Evolutionary conservation across 2,113 vertebrate genomes (phyloP).

Genomic region (Gavia stellata): DNA sequence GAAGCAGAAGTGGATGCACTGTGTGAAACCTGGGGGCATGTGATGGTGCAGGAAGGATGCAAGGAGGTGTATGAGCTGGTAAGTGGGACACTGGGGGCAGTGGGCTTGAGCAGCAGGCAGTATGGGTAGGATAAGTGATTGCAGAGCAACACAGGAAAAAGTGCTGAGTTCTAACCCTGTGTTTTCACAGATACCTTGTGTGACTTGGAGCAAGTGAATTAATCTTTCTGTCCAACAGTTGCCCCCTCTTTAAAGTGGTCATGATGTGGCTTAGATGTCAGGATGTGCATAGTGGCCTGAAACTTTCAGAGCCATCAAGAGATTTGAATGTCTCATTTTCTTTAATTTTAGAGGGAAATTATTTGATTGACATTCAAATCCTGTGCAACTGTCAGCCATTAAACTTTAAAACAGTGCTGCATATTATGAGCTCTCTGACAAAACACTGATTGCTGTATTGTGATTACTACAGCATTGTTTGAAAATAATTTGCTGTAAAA

Average conservation of each 20-base stretch:
- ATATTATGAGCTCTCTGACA: neutral
- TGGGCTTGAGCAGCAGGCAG: neutral
- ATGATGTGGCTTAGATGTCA: neutral
- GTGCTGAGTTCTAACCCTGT: neutral
- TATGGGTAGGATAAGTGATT: neutral
- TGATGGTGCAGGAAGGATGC: neutral
- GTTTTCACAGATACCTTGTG: neutral
- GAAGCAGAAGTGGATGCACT: neutral
- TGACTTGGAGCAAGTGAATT: neutral
- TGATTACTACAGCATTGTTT: neutral
- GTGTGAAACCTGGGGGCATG: neutral
- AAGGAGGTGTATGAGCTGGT: neutral
- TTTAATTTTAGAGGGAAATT: neutral
- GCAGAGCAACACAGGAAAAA: neutral
- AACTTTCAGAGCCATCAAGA: neutral
- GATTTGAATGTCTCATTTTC: neutral
- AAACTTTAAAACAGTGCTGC: neutral
- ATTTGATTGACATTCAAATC: neutral
- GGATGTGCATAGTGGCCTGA: neutral
- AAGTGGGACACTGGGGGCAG: neutral
- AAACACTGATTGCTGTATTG: neutral
- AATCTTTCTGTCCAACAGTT: neutral
- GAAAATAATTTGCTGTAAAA: neutral
- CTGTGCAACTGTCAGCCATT: neutral
- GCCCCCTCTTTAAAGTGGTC: neutral